Evolutionary conservation across 2,113 vertebrate genomes (phyloP).

Genomic region (Lutjanus erythropterus): DNA sequence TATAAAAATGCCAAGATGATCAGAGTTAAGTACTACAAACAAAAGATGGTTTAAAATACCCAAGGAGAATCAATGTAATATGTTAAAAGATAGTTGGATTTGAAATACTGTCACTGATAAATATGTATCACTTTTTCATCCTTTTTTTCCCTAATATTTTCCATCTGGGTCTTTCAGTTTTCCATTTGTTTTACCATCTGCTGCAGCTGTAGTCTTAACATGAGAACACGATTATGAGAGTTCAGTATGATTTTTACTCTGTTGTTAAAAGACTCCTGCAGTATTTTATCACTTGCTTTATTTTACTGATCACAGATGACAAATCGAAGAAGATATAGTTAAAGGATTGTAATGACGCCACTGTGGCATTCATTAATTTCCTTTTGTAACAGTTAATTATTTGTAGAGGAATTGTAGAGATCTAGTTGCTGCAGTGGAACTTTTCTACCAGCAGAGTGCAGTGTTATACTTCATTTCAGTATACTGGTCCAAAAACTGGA

Average conservation of each 20-base stretch:
- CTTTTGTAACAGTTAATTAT: too few species aligned
- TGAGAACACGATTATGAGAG: neutral
- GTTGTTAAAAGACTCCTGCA: neutral
- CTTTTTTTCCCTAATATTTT: neutral
- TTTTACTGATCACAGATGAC: neutral
- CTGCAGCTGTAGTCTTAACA: neutral
- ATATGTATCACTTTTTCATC: neutral
- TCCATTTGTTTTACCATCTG: neutral
- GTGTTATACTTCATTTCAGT: neutral
- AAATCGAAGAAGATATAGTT: neutral
- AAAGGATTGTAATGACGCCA: neutral
- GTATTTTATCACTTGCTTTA: neutral
- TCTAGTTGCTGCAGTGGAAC: neutral
- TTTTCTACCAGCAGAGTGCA: slow-evolving; percentile 53
- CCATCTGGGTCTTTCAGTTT: neutral
- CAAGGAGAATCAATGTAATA: too few species aligned
- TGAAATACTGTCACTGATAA: neutral
- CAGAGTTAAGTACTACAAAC: too few species aligned
- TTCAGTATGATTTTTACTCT: neutral
- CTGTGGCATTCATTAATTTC: neutral
- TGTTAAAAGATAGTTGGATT: too few species aligned
- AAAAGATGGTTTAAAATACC: too few species aligned
- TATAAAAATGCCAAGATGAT: too few species aligned
- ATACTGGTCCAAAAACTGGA: neutral
- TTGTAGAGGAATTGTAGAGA: neutral